Evolutionary conservation across 2,113 vertebrate genomes (phyloP).

Genomic region (Carlito syrichta): DNA sequence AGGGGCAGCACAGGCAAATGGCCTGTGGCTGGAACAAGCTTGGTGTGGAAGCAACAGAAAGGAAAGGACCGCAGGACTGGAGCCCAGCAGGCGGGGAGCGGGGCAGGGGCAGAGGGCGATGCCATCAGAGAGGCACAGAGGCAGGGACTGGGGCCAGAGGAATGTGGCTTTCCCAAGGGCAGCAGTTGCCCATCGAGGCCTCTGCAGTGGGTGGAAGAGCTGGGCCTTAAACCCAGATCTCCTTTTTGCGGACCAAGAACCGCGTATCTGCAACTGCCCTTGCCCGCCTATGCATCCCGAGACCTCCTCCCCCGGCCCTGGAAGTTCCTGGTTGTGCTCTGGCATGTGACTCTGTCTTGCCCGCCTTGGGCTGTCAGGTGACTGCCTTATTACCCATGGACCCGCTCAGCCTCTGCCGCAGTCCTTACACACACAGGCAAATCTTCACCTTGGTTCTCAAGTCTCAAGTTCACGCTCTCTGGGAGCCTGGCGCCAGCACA

Average conservation of each 20-base stretch:
- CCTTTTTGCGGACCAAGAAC: background rate
- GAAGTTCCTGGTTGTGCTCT: background rate
- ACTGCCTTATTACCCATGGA: background rate
- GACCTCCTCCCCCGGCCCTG: background rate
- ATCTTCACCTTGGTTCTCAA: background rate
- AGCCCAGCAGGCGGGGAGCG: too few species aligned
- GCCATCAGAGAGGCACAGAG: background rate
- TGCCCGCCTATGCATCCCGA: fast-evolving
- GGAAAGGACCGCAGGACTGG: background rate
- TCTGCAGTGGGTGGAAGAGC: background rate
- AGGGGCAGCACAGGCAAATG: background rate
- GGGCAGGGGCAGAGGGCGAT: too few species aligned
- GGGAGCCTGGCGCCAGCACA: background rate
- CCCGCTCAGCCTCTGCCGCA: background rate
- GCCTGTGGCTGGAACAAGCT: background rate
- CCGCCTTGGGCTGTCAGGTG: background rate
- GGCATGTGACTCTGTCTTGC: background rate
- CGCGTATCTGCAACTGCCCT: background rate
- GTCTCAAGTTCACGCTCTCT: conserved; percentile 51
- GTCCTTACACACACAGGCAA: background rate
- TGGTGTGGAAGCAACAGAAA: background rate
- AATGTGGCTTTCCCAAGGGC: background rate
- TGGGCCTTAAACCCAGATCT: background rate
- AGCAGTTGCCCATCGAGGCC: background rate
- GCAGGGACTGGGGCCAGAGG: background rate